These are phyloP conservation scores for Epizoanthus fatuus DNA, from an alignment of 92 coral and sea anemone genomes.

Conservation along the genomic window DNA sequence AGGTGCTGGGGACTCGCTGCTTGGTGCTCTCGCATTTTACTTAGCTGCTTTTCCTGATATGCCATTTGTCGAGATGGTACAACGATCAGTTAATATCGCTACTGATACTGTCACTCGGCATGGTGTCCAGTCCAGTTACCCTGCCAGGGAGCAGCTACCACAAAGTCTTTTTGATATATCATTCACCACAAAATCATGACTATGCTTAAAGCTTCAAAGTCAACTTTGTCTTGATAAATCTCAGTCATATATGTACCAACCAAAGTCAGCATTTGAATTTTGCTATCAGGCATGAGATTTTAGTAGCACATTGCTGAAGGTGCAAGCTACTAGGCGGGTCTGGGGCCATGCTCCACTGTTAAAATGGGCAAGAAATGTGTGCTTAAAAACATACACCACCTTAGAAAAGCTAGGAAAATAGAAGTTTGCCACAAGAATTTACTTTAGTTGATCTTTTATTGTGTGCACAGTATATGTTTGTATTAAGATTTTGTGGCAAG, in stretches of 20 bases:
- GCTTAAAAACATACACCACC: no score
- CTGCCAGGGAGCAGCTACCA: slow-evolving; percentile 73
- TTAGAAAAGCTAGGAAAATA: no score
- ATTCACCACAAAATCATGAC: neutral
- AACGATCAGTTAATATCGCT: slow-evolving; percentile 86
- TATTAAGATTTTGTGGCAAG: no score
- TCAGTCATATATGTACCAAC: neutral
- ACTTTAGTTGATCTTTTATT: no score
- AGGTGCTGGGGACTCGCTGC: slow-evolving; percentile 93
- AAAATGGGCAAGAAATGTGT: no score
- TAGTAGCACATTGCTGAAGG: no score
- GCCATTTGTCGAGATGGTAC: slow-evolving; percentile 80
- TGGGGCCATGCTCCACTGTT: no score
- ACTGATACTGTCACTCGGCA: slow-evolving; percentile 80
- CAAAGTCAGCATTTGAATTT: no score
- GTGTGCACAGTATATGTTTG: no score
- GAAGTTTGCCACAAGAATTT: no score
- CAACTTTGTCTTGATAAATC: neutral
- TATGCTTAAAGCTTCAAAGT: neutral
- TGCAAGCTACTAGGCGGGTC: no score
- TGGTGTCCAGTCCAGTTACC: slow-evolving; percentile 95
- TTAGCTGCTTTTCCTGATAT: slow-evolving; percentile 85
- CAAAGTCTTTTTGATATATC: slow-evolving; percentile 59
- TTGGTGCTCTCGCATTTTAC: slow-evolving; percentile 87
- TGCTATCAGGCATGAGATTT: no score